Evolutionary conservation across 1,140 invertebrate species (phyloP).

Genomic region (Drosophila sturtevanti): DNA sequence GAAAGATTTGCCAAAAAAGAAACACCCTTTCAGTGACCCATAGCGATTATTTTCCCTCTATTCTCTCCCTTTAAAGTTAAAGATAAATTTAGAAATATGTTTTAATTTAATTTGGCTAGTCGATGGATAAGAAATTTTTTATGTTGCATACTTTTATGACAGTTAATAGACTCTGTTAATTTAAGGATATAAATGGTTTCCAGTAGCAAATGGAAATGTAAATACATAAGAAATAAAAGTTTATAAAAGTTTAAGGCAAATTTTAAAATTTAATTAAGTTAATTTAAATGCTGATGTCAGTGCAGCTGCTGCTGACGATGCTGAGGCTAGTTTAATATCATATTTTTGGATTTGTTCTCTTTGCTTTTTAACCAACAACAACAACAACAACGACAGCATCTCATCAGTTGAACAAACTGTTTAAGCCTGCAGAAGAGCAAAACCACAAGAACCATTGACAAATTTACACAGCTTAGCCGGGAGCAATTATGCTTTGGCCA

Average conservation of each 20-base stretch:
- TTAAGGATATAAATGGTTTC: neutral
- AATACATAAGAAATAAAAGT: neutral
- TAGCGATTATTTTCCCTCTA: too few relatives aligned
- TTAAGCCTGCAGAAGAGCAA: neutral
- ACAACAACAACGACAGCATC: neutral
- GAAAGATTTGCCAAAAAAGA: neutral
- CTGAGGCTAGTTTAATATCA: neutral
- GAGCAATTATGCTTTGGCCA: slow-evolving; percentile 40
- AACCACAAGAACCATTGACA: slow-evolving; percentile 30
- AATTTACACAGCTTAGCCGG: slow-evolving; percentile 32
- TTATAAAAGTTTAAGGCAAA: neutral
- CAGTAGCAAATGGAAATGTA: neutral
- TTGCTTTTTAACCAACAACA: neutral
- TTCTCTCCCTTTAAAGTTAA: too few relatives aligned
- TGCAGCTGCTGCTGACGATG: neutral
- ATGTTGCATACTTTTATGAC: neutral
- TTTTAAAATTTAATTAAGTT: neutral
- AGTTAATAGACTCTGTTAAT: neutral
- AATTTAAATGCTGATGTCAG: neutral
- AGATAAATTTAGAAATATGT: too few relatives aligned
- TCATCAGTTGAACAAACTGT: slow-evolving; percentile 4
- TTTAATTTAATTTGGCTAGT: too few relatives aligned
- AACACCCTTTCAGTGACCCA: neutral
- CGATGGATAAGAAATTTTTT: too few relatives aligned
- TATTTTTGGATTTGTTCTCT: neutral